Conservation (phyloP, 1,140 invertebrate genomes). For the Mamestra configurata region DNA sequence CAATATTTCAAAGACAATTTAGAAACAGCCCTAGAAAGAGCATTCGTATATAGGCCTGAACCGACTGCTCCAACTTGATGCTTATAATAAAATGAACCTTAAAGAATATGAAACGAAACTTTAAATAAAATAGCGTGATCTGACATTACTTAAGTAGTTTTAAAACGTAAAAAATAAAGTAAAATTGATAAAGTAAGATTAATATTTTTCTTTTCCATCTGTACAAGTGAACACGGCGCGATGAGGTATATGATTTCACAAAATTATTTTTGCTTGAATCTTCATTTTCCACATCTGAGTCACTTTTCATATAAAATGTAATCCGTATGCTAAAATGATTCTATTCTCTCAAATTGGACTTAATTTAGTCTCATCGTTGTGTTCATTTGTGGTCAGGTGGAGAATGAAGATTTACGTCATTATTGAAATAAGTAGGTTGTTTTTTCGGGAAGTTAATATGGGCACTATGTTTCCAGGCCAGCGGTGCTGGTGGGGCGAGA, state of each 20-base stretch:
- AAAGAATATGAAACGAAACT: slow-evolving; percentile 29
- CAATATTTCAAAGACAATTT: neutral
- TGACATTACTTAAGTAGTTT: slow-evolving; percentile 38
- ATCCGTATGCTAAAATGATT: too few species aligned
- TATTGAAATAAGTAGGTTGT: neutral
- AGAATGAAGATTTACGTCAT: slow-evolving; percentile 72
- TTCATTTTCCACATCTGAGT: slow-evolving; percentile 69
- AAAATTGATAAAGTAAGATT: slow-evolving; percentile 56
- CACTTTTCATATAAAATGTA: too few species aligned
- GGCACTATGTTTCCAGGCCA: neutral
- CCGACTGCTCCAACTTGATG: slow-evolving; percentile 70
- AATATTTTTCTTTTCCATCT: slow-evolving; percentile 49
- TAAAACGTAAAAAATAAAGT: slow-evolving; percentile 69
- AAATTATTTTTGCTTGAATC: slow-evolving; percentile 60
- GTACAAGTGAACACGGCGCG: slow-evolving; percentile 67
- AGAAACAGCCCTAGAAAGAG: slow-evolving; percentile 69
- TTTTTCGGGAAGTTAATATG: too few species aligned
- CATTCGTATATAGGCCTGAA: slow-evolving; percentile 58
- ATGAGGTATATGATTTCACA: slow-evolving; percentile 61
- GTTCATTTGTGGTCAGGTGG: slow-evolving; percentile 76
- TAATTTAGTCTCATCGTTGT: slow-evolving; percentile 49
- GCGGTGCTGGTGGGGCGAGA: neutral
- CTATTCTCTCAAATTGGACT: too few species aligned
- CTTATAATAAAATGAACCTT: slow-evolving; percentile 9
- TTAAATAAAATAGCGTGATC: neutral